Base-by-base conservation (phyloP, 2,797 vertebrate genomes). In the Intellagama lesueurii region DNA sequence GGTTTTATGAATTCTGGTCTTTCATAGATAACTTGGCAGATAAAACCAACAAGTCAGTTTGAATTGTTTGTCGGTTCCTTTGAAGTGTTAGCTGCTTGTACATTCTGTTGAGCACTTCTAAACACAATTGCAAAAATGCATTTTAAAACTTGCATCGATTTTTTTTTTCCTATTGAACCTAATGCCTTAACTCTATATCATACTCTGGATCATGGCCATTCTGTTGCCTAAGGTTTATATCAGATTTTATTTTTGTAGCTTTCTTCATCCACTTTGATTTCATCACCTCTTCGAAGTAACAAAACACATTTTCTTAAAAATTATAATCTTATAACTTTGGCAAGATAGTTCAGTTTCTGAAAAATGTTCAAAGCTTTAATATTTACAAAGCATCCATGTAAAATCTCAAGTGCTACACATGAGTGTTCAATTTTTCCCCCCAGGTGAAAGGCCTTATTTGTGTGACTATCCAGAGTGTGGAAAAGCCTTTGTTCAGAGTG, bases 401-500 rank as follows among this genome's bases (percentile, higher is more conserved):
- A 82, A 47, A 64, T 30, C 40, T 40, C 35, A 69, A 30, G 24
- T 77, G 35, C 44, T 52, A 19, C 19, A 69, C 6, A 24, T 77
- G 64, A 30, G 52, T n/a, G 64, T 64, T 88, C 35, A 68, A 78
- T 28, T 7, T 30, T 16, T 91, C 7, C 69, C 85, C 91, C 76
- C 3, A 99, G 99, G 99, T 94, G 99, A 99, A 96, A 97, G 99
- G 60, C 99, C 99, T 49, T 99, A 99, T 90, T 96, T 98, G 93
- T 99, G 99, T 91, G 99, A 99, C 94, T 99, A 98, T 88, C 99
- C 99, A 30, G 98, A 99, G 8, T 99, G 99, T 35, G 98, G 98
- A 66, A 99, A 99, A 97, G 98, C 98, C 7, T 99, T 99, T 95
- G 99, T 99, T 91, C 99, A 99, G 96, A 99, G 99, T 0, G 99